Percentiles rank a stretch among this genome's conserved stretches.
These are phyloP conservation scores for Scrobipalpa costella DNA, from an alignment of 2,888 invertebrate species.

Conservation along the genomic window DNA sequence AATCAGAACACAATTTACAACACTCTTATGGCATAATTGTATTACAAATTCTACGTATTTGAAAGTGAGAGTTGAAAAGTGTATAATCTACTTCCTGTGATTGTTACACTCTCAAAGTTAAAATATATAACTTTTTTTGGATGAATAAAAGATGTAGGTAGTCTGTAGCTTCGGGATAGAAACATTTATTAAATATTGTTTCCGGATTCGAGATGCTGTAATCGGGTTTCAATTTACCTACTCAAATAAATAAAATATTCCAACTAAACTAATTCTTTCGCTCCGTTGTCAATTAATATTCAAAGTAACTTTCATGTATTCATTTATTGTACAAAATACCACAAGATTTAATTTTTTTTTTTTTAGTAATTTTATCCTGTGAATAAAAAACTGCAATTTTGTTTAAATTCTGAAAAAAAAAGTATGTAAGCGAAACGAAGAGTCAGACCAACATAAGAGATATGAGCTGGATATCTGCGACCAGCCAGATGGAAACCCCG, in stretches of 20 bases:
- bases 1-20: constrained; percentile 1
- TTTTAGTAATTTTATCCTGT: too few species aligned
- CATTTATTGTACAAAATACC: too few species aligned
- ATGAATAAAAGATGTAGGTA: not conserved
- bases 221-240: not conserved
- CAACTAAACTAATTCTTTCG: not conserved
- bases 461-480: too few species aligned
- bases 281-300: not conserved
- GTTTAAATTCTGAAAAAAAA: too few species aligned
- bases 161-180: not conserved
- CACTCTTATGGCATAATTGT: too few species aligned
- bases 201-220: not conserved
- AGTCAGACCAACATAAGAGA: too few species aligned
- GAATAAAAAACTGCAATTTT: too few species aligned
- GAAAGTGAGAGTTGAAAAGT: not conserved
- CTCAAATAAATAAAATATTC: not conserved
- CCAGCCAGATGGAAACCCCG: too few species aligned
- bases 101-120: not conserved
- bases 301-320: not conserved
- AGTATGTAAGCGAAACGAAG: too few species aligned
- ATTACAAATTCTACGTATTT: not conserved
- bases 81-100: not conserved
- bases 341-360: too few species aligned
- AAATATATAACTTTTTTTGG: not conserved
- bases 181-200: not conserved